phyloP scores from a whole-genome alignment of 2,888 invertebrate species.

The Lottia scabra region DNA sequence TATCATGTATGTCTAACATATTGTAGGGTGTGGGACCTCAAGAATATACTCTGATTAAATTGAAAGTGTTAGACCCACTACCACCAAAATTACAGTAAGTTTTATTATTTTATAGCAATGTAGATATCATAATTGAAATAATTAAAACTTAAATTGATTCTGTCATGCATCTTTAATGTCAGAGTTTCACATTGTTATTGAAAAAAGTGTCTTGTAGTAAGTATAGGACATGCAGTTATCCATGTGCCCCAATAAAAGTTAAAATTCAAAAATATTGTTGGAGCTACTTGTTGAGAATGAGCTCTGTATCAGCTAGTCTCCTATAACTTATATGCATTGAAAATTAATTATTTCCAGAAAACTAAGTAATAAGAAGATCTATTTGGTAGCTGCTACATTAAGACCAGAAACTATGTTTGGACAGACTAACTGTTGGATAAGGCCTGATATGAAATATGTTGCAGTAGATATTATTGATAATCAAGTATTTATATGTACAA shows the following conservation, averaged over 20 bases:
- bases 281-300: too few relatives aligned
- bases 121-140: too few relatives aligned
- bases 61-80: constrained; percentile 83
- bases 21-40: constrained; percentile 91
- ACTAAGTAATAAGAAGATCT: constrained; percentile 71
- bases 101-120: too few relatives aligned
- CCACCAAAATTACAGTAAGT: constrained; percentile 75
- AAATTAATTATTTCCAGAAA: background rate
- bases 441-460: constrained; percentile 93
- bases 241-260: too few relatives aligned
- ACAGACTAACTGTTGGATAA: constrained; percentile 98
- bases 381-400: constrained; percentile 95
- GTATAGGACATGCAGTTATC: too few relatives aligned
- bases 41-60: constrained; percentile 96
- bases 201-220: too few relatives aligned
- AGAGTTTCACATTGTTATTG: too few relatives aligned
- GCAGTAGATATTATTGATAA: constrained; percentile 79
- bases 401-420: constrained; percentile 99
- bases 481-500: constrained; percentile 87
- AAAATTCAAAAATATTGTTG: too few relatives aligned
- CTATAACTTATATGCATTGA: too few relatives aligned
- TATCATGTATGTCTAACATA: constrained; percentile 7
- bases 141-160: too few relatives aligned
- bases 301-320: too few relatives aligned
- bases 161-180: too few relatives aligned